phyloP scores from a whole-genome alignment of 2,797 vertebrate species.

The Myioborus miniatus region DNA sequence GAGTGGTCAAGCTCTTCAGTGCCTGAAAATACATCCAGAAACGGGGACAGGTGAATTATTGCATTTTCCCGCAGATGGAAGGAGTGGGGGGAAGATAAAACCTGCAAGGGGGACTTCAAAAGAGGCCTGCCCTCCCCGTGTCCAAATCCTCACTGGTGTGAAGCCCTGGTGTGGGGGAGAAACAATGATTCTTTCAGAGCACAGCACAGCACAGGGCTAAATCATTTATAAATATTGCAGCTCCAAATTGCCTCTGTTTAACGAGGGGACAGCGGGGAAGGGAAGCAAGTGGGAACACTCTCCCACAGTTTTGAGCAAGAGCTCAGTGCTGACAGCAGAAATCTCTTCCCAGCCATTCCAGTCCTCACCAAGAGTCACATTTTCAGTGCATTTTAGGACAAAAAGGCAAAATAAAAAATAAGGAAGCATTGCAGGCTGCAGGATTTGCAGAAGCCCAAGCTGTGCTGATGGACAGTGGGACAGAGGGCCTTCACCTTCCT shows the following conservation, averaged over 20 bases:
- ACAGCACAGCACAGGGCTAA: background rate
- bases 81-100: background rate
- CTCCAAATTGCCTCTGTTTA: background rate
- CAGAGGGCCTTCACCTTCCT: background rate
- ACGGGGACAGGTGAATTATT: background rate
- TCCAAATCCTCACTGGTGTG: background rate
- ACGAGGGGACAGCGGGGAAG: background rate
- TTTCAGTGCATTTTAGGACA: background rate
- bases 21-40: conserved; percentile 19
- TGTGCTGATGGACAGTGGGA: background rate
- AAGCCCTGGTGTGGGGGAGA: background rate
- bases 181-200: background rate
- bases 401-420: background rate
- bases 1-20: conserved; percentile 27
- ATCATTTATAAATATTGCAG: background rate
- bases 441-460: background rate
- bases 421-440: background rate
- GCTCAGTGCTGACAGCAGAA: background rate
- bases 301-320: background rate
- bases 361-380: background rate
- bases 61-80: background rate
- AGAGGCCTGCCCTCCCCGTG: background rate
- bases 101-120: background rate
- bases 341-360: background rate
- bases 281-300: background rate